Evolutionary conservation across 2,888 invertebrate species (phyloP), one percentile per base, ranked within the genome.

Genomic region (Dasypogon diadema): DNA sequence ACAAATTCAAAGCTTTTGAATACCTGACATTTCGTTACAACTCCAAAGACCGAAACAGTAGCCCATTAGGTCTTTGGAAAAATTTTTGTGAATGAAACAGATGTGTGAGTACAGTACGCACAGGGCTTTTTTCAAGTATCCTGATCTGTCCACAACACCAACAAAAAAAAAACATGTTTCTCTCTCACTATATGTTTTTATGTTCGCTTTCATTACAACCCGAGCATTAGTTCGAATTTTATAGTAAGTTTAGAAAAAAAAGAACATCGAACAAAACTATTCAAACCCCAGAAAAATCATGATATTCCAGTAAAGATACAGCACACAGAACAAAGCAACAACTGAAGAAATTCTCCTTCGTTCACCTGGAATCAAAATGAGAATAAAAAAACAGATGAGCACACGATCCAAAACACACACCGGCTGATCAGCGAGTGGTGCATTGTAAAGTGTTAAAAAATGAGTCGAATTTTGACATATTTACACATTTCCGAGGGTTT

Each of bases 381-480:
- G 12, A 48, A 48, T 3, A 48, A 48, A 48, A 48, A 48, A 55
- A 22, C 6, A 16, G 6, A 16, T 24, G 16, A 55, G 22, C 5
- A 16, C 10, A 55, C 21, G 21, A 55, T 30, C n/a, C 30, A 30
- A 8, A 8, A 8, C 30, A 8, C 30, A 8, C 30, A 30, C 55
- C 6, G 55, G 30, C 58, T n/a, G n/a, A n/a, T n/a, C 30, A 24
- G n/a, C n/a, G 6, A 16, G 58, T 14, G 21, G 8, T 8, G 26
- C 6, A 10, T 30, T 16, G 21, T 58, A 58, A 55, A 54, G 75
- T 75, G 75, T 58, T 58, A 70, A 58, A 56, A 46, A 75, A 75
- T 75, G 72, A 68, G 58, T 70, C 56, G 68, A 75, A 75, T 70
- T 75, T 72, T 75, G 75, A 70, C 75, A 75, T 75, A 70, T 30